These are phyloP conservation scores for Fopius arisanus DNA, from an alignment of 1,140 invertebrate species.

Conservation along the genomic window DNA sequence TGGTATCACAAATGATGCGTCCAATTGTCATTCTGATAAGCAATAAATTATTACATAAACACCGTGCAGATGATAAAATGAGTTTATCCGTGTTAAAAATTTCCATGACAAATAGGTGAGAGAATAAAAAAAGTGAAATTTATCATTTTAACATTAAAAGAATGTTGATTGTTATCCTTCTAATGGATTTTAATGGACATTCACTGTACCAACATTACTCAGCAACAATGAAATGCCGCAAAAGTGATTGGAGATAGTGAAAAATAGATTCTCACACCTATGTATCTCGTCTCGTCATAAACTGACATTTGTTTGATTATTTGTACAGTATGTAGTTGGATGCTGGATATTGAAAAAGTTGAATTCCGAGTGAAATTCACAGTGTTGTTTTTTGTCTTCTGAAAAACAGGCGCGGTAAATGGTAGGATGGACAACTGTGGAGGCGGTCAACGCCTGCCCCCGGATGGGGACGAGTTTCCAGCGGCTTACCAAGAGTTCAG, in stretches of 20 bases:
- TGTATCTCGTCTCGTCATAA: not conserved
- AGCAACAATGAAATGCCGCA: not conserved
- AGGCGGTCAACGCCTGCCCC: conserved; percentile 73
- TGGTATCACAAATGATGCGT: not conserved
- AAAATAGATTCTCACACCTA: not conserved
- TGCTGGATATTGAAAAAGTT: not conserved
- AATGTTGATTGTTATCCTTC: not conserved
- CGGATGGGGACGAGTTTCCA: conserved; percentile 89
- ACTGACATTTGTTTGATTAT: not conserved
- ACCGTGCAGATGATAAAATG: not conserved
- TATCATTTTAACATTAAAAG: not conserved
- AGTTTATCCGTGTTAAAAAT: not conserved
- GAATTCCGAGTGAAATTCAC: not conserved
- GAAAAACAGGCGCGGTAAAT: conserved; percentile 50
- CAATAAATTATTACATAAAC: not conserved
- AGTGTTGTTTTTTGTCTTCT: conserved; percentile 30
- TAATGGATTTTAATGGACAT: not conserved
- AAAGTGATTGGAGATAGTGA: not conserved
- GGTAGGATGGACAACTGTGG: conserved; percentile 60
- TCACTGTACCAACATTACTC: not conserved
- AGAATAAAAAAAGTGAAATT: not conserved
- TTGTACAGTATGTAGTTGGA: not conserved
- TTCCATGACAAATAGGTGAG: not conserved
- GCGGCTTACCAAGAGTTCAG: conserved; percentile 74
- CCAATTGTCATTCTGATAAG: not conserved